Evolutionary conservation across 2,113 vertebrate species (phyloP).

Genomic region (Calyptommatus sinebrachiatus): DNA sequence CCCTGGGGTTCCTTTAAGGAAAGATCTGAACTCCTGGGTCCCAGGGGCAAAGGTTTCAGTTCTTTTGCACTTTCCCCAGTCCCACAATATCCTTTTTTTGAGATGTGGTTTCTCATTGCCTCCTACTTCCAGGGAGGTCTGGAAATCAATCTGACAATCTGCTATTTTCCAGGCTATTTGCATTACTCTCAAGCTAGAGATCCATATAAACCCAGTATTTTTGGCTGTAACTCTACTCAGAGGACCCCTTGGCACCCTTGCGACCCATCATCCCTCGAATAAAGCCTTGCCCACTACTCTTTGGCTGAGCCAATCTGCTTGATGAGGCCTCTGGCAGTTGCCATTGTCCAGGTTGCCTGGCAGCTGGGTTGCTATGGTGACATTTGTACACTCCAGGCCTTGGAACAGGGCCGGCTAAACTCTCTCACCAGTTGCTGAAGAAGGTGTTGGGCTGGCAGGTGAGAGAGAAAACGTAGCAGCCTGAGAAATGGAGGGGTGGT

Average conservation of each 20-base stretch:
- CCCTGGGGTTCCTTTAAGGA: too few relatives aligned
- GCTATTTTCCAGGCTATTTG: too few relatives aligned
- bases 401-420: background rate
- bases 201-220: too few relatives aligned
- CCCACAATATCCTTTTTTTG: too few relatives aligned
- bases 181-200: too few relatives aligned
- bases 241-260: background rate
- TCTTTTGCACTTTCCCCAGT: background rate
- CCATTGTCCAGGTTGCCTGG: background rate
- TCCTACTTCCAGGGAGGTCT: too few relatives aligned
- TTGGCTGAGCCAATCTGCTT: background rate
- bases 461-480: background rate
- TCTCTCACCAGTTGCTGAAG: background rate
- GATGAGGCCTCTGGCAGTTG: background rate
- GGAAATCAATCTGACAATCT: too few relatives aligned
- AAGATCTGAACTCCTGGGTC: too few relatives aligned
- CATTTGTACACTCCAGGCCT: slow-evolving; percentile 10
- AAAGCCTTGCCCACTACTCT: too few relatives aligned
- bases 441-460: slow-evolving; percentile 1
- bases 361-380: slow-evolving; percentile 7
- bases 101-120: too few relatives aligned
- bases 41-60: background rate
- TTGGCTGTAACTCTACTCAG: background rate
- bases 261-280: too few relatives aligned
- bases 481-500: too few relatives aligned